Evolutionary conservation across 2,888 invertebrate genomes (phyloP).

Genomic region (Allolobophora icterica): DNA sequence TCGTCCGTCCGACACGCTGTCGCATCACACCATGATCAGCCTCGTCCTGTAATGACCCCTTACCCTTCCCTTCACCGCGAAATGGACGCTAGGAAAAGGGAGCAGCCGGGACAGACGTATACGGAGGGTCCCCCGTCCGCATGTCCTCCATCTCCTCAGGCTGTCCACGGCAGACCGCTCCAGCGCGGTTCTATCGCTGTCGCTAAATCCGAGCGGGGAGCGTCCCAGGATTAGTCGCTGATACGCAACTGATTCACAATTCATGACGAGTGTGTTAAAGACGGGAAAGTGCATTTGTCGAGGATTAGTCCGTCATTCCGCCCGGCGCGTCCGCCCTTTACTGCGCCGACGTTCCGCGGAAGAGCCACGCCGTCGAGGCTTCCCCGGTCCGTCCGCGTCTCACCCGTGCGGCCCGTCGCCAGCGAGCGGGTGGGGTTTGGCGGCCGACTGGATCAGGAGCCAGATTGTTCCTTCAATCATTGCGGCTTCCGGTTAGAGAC

Average conservation of each 20-base stretch:
- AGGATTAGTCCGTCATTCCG: constrained; percentile 19
- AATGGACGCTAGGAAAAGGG: not conserved
- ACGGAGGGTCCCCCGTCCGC: not conserved
- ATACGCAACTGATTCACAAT: constrained; percentile 25
- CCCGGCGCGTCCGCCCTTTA: not conserved
- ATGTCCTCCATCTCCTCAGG: not conserved
- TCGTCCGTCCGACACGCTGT: not conserved
- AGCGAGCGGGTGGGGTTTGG: not conserved
- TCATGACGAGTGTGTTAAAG: constrained; percentile 29
- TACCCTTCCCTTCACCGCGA: not conserved
- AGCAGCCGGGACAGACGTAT: not conserved
- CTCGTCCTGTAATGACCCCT: not conserved
- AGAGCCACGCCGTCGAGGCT: not conserved
- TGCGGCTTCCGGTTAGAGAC: not conserved
- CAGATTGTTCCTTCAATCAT: constrained; percentile 17
- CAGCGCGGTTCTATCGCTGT: not conserved
- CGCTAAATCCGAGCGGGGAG: constrained; percentile 19
- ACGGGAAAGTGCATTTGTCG: constrained; percentile 28
- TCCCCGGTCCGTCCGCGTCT: not conserved
- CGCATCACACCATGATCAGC: constrained; percentile 10
- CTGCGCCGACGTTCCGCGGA: not conserved
- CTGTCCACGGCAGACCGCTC: not conserved
- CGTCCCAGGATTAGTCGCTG: not conserved
- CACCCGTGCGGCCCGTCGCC: not conserved
- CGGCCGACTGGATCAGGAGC: not conserved